Conservation (phyloP, 1,140 invertebrate species). For the Lanistes nyassanus region DNA sequence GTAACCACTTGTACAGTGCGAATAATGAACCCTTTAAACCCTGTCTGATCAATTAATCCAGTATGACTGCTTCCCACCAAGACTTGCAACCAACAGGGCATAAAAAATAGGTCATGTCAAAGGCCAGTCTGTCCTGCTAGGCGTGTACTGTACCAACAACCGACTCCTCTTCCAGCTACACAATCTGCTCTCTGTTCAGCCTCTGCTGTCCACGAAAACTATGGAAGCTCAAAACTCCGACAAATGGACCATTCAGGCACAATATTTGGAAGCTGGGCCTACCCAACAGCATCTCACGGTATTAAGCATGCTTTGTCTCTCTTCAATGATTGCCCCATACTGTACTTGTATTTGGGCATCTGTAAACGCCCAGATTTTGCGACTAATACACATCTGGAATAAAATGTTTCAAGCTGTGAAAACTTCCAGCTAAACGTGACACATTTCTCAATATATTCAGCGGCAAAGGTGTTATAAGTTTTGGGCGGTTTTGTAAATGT, state of each 20-base stretch:
- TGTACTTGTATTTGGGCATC: too few species aligned
- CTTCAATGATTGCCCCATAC: too few species aligned
- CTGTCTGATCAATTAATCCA: not conserved
- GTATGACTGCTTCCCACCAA: not conserved
- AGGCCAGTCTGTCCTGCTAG: not conserved
- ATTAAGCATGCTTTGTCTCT: too few species aligned
- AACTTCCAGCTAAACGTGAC: too few species aligned
- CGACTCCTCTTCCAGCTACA: not conserved
- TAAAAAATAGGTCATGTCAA: too few species aligned
- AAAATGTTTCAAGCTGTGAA: too few species aligned
- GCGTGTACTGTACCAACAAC: not conserved
- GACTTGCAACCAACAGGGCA: too few species aligned
- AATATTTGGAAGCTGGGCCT: slow-evolving; percentile 12
- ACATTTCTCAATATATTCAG: too few species aligned
- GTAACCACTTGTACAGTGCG: not conserved
- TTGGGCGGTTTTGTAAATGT: too few species aligned
- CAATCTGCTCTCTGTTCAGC: slow-evolving; percentile 17
- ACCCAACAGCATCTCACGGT: slow-evolving; percentile 11
- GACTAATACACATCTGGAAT: too few species aligned
- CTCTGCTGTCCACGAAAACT: slow-evolving; percentile 27
- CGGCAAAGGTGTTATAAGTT: too few species aligned
- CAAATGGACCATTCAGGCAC: slow-evolving; percentile 8
- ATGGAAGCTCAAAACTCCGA: slow-evolving; percentile 20
- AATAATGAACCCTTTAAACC: not conserved
- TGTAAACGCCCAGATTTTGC: too few species aligned